Base-by-base conservation (phyloP, 2,888 invertebrate species). In the Clostera curtula region DNA sequence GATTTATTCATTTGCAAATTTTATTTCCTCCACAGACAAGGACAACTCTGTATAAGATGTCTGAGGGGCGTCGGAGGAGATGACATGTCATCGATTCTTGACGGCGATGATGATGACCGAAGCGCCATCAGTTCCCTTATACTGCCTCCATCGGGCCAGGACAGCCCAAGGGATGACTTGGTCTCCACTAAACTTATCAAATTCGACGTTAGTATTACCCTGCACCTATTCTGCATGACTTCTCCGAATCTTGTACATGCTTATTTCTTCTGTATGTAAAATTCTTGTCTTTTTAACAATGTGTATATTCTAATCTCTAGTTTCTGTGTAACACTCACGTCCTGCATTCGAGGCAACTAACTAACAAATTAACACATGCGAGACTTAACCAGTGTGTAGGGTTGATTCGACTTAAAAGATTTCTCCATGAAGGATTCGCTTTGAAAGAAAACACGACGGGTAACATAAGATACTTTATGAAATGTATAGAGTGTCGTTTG, bases 41-140 rank as follows among this genome's bases (percentile, higher is more conserved):
- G 93, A 6, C 92, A 93, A 58, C 86, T 93, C 55, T 94, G 94
- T 70, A 89, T 90, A 50, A 88, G 92, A 53, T 94, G 94, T 65
- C 83, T 93, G 27, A 86, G 93, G 34, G 89, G 88, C 23, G 87
- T 89, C 30, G 80, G 80, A 35, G 53, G 76, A 22, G 89, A 89
- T 41, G 88, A 89, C 46, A 85, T 88, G 63, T 87, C 89, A 2
- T 88, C 90, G 11, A 87, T 91, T 58, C 79, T 89, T 27, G 89
- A 89, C 32, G 89, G 89, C 13, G 93, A 93, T 44, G 92, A 91
- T 44, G 91, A 92, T 45, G 89, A 89, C 50, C 83, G 88, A 38
- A 89, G 89, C 44, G 88, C 89, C 49, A 85, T 90, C 43, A 85
- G 85, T 49, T 85, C 85, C 2, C 68, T 85, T 18, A 79, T 80